Evolutionary conservation across 2,797 vertebrate species (phyloP).

Genomic region (Anomalospiza imberbis): DNA sequence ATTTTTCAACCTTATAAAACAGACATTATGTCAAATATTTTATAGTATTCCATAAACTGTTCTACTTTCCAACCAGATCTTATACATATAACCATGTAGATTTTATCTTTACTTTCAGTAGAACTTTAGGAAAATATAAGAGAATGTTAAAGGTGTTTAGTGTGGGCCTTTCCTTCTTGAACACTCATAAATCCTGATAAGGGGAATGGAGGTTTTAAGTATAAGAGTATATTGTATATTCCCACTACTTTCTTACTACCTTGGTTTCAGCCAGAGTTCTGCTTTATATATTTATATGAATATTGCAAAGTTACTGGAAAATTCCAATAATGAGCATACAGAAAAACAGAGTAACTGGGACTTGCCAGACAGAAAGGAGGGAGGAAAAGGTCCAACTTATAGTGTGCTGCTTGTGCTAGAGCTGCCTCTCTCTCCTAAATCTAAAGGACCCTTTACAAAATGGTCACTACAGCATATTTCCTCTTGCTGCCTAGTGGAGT

Average conservation of each 20-base stretch:
- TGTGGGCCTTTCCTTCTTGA: neutral
- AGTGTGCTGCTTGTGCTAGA: neutral
- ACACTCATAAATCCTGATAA: neutral
- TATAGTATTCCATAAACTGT: neutral
- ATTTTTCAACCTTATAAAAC: neutral
- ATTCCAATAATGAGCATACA: neutral
- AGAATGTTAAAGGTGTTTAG: neutral
- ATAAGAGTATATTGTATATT: neutral
- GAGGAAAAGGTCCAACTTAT: neutral
- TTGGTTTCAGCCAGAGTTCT: neutral
- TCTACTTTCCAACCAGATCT: neutral
- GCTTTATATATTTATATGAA: neutral
- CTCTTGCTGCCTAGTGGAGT: neutral
- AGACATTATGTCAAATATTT: neutral
- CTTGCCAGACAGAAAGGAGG: neutral
- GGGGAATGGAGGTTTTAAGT: neutral
- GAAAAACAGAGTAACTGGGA: neutral
- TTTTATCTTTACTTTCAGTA: neutral
- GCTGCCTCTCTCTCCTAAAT: neutral
- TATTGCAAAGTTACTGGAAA: neutral
- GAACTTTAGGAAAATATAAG: neutral
- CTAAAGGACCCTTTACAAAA: neutral
- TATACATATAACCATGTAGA: neutral
- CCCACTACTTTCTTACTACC: neutral
- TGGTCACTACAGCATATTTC: neutral